Base-by-base conservation (phyloP, 2,888 invertebrate species). In the Epinotia brunnichana region DNA sequence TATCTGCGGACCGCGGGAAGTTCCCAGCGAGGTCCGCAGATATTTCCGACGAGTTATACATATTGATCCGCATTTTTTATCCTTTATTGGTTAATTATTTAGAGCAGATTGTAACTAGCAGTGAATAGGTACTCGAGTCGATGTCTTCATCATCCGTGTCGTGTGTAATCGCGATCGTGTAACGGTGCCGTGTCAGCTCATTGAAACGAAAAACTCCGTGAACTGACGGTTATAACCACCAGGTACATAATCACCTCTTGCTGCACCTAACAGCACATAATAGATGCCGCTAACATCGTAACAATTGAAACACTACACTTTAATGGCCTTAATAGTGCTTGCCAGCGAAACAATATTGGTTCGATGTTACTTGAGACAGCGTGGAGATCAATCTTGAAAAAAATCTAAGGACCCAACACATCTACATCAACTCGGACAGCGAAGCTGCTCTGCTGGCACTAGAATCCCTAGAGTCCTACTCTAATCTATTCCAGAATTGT, bases 151-250 rank as follows among this genome's bases (percentile, higher is more conserved):
- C 79, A 81, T 79, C 76, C 74, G 74, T 57, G 74, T 74, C 76
- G 80, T 77, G 76, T 78, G 78, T 82, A 81, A 83, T 80, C 77
- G 75, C 82, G 84, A 83, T 83, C 84, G 79, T 79, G 78, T 89
- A 90, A 89, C 89, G 89, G 90, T 83, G 76, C 76, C 76, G 78
- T 83, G 86, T 85, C 86, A 85, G 75, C 85, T 87, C 77, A 78
- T 85, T 85, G 81, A 79, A 82, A 86, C 88, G 81, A 87, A 82
- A 84, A 85, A 86, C 82, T 84, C 77, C 62, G 71, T 69, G 76
- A 78, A 80, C 80, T 78, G 72, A 83, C 81, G 85, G 83, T 85
- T 83, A 83, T 81, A 82, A 77, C 77, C 82, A 83, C 82, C 82
- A 82, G 80, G 78, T 79, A 81, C 78, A 80, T 56, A 61, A 61